A percentile compares a stretch with the other conserved stretches of the same genome.
Conservation (phyloP, 2,888 invertebrate species). For the Eupithecia inturbata region DNA sequence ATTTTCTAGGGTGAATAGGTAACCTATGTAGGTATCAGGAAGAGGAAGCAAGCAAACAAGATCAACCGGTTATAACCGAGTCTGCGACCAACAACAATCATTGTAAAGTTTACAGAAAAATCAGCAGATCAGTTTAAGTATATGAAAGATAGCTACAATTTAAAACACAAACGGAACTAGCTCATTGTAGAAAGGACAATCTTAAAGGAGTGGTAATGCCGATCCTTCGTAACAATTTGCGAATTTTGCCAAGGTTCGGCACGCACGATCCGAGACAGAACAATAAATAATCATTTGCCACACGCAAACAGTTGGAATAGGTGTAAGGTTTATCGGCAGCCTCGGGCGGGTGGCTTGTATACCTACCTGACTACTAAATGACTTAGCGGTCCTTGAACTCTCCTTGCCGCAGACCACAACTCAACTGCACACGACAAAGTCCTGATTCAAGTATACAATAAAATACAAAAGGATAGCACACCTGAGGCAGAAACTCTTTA, state of each 20-base stretch:
- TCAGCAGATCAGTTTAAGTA: constrained; percentile 3
- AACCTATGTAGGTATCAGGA: constrained; percentile 21
- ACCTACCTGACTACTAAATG: constrained; percentile 71
- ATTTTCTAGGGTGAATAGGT: constrained; percentile 4
- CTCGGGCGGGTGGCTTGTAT: constrained; percentile 59
- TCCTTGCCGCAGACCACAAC: constrained; percentile 45
- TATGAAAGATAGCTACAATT: constrained; percentile 7
- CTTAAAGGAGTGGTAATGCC: constrained; percentile 18
- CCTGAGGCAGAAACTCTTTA: constrained; percentile 8
- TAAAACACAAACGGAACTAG: constrained; percentile 21
- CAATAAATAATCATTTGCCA: constrained; percentile 57
- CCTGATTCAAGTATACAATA: constrained; percentile 49
- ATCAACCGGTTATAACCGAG: constrained; percentile 20
- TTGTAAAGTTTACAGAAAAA: constrained; percentile 17
- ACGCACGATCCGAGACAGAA: constrained; percentile 52
- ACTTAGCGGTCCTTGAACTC: constrained; percentile 70
- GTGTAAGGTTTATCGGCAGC: constrained; percentile 53
- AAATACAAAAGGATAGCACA: constrained; percentile 51
- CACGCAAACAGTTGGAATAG: constrained; percentile 61
- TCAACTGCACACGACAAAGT: constrained; percentile 39
- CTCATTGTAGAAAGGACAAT: constrained; percentile 25
- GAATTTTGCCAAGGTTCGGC: constrained; percentile 40
- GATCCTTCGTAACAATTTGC: constrained; percentile 36
- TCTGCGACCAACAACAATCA: constrained; percentile 18
- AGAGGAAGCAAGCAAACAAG: constrained; percentile 22